These are phyloP conservation scores for Apostichopus leukothele DNA, from an alignment of 53 echinoderm and acorn worm species.

Conservation along the genomic window DNA sequence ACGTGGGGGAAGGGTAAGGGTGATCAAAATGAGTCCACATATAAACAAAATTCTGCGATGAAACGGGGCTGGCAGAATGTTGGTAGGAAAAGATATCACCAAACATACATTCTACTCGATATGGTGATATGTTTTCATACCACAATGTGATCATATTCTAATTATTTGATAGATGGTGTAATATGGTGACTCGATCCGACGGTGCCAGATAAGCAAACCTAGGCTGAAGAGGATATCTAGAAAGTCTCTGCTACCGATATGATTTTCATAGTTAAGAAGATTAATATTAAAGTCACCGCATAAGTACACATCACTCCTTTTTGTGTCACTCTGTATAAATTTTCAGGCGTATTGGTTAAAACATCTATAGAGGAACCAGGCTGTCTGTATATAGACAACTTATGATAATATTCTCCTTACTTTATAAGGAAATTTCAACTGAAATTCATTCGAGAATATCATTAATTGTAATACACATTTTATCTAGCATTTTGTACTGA, in stretches of 20 bases:
- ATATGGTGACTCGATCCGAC: too few relatives aligned
- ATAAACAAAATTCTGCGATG: too few relatives aligned
- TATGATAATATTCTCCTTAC: neutral
- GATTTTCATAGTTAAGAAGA: neutral
- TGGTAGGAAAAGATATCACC: too few relatives aligned
- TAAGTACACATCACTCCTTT: neutral
- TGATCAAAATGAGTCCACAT: too few relatives aligned
- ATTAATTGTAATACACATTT: neutral
- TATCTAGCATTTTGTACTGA: neutral
- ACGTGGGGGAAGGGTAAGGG: too few relatives aligned
- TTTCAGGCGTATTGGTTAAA: neutral
- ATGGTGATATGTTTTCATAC: too few relatives aligned
- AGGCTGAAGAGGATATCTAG: neutral
- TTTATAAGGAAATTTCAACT: neutral
- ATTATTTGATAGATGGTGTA: too few relatives aligned
- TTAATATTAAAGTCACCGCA: slow-evolving; percentile 5
- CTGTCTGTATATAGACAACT: neutral
- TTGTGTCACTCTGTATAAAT: neutral
- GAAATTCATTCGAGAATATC: neutral
- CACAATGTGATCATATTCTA: too few relatives aligned
- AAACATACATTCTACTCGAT: too few relatives aligned
- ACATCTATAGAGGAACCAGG: neutral
- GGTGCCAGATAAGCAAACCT: too few relatives aligned
- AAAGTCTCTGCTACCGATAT: neutral
- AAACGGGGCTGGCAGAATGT: too few relatives aligned